Conservation (phyloP, 2,888 invertebrate species). For the Apotomis betuletana region DNA sequence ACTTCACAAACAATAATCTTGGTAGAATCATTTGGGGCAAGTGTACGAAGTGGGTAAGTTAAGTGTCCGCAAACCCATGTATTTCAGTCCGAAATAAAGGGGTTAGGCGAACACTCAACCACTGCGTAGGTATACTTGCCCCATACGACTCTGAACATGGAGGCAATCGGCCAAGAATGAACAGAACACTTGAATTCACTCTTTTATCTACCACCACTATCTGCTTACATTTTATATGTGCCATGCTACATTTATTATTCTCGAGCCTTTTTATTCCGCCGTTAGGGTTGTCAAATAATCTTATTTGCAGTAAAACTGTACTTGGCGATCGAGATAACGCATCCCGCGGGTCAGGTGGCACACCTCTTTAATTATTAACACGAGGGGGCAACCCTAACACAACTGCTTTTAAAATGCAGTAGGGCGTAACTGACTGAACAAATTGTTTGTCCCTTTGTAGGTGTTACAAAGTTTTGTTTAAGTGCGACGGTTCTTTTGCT, state of each 20-base stretch:
- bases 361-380: slow-evolving; percentile 38
- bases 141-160: too few species aligned
- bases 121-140: too few species aligned
- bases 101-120: too few species aligned
- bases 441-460: slow-evolving; percentile 8
- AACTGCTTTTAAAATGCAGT: slow-evolving; percentile 6
- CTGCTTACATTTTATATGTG: too few species aligned
- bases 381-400: slow-evolving; percentile 28
- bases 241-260: neutral
- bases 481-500: neutral
- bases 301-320: slow-evolving; percentile 26
- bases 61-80: too few species aligned
- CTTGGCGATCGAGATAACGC: slow-evolving; percentile 28
- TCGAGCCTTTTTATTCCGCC: slow-evolving; percentile 6
- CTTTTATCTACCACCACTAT: neutral
- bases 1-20: too few species aligned
- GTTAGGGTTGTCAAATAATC: slow-evolving; percentile 15
- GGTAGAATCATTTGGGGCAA: too few species aligned
- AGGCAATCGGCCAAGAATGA: too few species aligned
- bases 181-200: too few species aligned
- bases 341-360: slow-evolving; percentile 36
- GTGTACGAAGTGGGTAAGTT: too few species aligned
- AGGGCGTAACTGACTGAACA: slow-evolving; percentile 16
- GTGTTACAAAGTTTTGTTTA: neutral
- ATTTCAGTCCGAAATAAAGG: too few species aligned